phyloP scores from a whole-genome alignment of 2,888 invertebrate species.

The Ethmia dodecea region DNA sequence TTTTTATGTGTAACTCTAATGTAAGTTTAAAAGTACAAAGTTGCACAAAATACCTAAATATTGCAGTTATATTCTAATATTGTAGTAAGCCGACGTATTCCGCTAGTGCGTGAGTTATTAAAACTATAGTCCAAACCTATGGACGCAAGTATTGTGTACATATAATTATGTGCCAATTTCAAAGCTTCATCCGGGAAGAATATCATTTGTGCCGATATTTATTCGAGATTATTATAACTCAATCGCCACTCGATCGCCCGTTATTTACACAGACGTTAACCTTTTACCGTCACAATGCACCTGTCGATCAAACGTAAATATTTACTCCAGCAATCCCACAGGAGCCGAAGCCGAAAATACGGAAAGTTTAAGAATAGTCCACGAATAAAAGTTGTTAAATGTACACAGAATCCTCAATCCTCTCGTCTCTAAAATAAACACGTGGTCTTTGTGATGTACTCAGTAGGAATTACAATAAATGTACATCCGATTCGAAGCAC shows the following conservation, averaged over 20 bases:
- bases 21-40: too few species aligned
- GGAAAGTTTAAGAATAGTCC: constrained; percentile 39
- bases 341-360: constrained; percentile 22
- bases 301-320: constrained; percentile 51
- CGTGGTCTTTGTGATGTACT: constrained; percentile 53
- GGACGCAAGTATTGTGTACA: too few species aligned
- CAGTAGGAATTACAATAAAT: constrained; percentile 62
- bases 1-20: too few species aligned
- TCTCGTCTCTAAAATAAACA: constrained; percentile 50
- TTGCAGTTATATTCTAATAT: too few species aligned
- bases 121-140: too few species aligned
- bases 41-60: too few species aligned
- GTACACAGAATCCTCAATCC: constrained; percentile 26
- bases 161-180: too few species aligned
- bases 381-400: constrained; percentile 29
- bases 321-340: constrained; percentile 56
- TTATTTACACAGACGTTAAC: constrained; percentile 65
- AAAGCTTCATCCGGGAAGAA: not conserved
- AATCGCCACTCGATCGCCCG: constrained; percentile 34
- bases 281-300: constrained; percentile 59
- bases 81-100: too few species aligned
- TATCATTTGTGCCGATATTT: constrained; percentile 1
- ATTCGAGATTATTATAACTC: constrained; percentile 36
- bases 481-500: constrained; percentile 49
- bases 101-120: too few species aligned